Evolutionary conservation across 2,797 vertebrate species (phyloP).

Genomic region (Loris lydekkerianus): DNA sequence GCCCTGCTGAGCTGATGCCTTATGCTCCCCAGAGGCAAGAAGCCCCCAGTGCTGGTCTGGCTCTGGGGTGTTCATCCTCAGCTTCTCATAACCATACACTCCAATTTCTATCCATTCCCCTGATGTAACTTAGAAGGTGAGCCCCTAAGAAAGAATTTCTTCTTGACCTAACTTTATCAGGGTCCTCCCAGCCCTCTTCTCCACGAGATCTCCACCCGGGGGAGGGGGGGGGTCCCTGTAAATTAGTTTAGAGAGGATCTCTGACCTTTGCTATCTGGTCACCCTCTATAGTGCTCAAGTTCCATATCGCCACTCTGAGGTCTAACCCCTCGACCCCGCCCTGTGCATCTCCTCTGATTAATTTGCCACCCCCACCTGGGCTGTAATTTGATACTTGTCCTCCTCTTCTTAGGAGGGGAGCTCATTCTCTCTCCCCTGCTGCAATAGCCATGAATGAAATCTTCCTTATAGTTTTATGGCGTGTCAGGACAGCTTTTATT

Average conservation of each 20-base stretch:
- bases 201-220: not conserved
- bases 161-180: not conserved
- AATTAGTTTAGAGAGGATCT: not conserved
- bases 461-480: no score
- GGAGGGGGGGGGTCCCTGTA: not conserved
- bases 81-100: no score
- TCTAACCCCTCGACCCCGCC: not conserved
- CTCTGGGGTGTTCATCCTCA: fast-evolving
- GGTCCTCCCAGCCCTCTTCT: not conserved
- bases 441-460: not conserved
- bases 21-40: not conserved
- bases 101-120: not conserved
- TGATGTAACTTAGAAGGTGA: no score
- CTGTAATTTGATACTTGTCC: not conserved
- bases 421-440: not conserved
- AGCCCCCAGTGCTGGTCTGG: not conserved
- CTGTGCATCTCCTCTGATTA: no score
- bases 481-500: not conserved
- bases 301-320: not conserved
- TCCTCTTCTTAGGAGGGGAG: not conserved
- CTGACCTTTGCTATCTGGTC: not conserved
- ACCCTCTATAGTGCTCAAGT: no score
- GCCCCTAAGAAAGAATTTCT: no score
- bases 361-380: not conserved
- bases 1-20: not conserved